phyloP scores from a whole-genome alignment of 1,140 invertebrate species.

The Bombus waltoni region DNA sequence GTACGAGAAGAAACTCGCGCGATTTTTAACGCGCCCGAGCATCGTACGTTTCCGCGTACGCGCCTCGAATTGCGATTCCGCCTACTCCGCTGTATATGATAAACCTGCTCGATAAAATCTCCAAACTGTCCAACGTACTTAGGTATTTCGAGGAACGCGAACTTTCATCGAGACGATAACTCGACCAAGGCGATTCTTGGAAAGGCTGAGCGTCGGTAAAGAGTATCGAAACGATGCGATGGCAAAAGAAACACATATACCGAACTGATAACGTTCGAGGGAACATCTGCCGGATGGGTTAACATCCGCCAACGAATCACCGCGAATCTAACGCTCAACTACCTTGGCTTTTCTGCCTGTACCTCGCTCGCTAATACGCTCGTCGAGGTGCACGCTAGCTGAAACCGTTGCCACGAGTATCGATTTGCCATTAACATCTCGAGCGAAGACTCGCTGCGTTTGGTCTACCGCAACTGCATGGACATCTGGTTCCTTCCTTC shows the following conservation, averaged over 20 bases:
- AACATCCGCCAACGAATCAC: background rate
- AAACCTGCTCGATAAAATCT: background rate
- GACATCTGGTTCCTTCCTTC: constrained; percentile 4
- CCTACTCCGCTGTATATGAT: background rate
- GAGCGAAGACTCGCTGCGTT: constrained; percentile 1
- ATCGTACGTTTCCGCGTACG: background rate
- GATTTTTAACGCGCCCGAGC: too few relatives aligned
- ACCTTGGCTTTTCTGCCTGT: background rate
- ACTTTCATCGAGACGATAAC: constrained; percentile 2
- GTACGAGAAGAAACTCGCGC: too few relatives aligned
- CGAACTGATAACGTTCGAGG: background rate
- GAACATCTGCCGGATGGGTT: background rate
- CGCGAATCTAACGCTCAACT: background rate
- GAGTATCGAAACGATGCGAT: background rate
- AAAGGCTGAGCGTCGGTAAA: background rate
- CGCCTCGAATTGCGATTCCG: background rate
- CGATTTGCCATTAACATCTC: constrained; percentile 61
- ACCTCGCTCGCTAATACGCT: background rate
- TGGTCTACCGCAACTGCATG: background rate
- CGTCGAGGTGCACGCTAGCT: background rate
- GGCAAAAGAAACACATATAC: background rate
- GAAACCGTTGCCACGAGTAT: constrained; percentile 37
- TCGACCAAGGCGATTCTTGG: background rate
- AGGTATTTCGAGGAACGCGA: background rate
- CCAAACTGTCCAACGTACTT: background rate